Conservation (phyloP, 2,888 invertebrate species). For the Diogma glabrata region DNA sequence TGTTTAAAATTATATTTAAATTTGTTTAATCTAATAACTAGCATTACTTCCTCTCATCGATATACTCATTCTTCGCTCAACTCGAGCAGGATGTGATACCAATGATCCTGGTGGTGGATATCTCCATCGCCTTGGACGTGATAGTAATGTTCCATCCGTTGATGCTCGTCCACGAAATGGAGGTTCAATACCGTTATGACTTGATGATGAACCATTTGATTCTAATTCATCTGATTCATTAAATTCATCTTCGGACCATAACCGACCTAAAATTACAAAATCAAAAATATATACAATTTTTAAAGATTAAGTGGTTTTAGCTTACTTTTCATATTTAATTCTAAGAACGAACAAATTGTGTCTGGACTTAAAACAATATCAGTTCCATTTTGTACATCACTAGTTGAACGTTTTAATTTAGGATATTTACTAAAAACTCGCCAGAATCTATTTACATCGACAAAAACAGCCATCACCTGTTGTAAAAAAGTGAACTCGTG, state of each 20-base stretch:
- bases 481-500: not conserved
- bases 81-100: slow-evolving; percentile 39
- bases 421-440: slow-evolving; percentile 58
- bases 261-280: slow-evolving; percentile 34
- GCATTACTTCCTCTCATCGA: slow-evolving; percentile 46
- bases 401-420: slow-evolving; percentile 46
- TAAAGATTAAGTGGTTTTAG: slow-evolving; percentile 31
- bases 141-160: slow-evolving; percentile 53
- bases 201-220: slow-evolving; percentile 32
- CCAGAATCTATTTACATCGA: slow-evolving; percentile 65
- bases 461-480: slow-evolving; percentile 63
- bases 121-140: slow-evolving; percentile 48
- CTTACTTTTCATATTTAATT: slow-evolving; percentile 27
- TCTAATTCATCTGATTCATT: slow-evolving; percentile 45
- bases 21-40: slow-evolving; percentile 29
- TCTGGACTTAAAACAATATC: slow-evolving; percentile 43
- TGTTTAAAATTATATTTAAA: too few species aligned
- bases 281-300: slow-evolving; percentile 22
- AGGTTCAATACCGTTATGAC: slow-evolving; percentile 31
- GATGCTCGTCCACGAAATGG: slow-evolving; percentile 65
- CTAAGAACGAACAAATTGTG: slow-evolving; percentile 37
- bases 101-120: slow-evolving; percentile 40
- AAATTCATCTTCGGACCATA: slow-evolving; percentile 51
- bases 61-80: slow-evolving; percentile 64
- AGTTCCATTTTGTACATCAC: slow-evolving; percentile 40